A percentile compares a stretch with the other conserved stretches of the same genome.
Conservation (phyloP, 2,888 invertebrate species). For the Xestia ashworthii region DNA sequence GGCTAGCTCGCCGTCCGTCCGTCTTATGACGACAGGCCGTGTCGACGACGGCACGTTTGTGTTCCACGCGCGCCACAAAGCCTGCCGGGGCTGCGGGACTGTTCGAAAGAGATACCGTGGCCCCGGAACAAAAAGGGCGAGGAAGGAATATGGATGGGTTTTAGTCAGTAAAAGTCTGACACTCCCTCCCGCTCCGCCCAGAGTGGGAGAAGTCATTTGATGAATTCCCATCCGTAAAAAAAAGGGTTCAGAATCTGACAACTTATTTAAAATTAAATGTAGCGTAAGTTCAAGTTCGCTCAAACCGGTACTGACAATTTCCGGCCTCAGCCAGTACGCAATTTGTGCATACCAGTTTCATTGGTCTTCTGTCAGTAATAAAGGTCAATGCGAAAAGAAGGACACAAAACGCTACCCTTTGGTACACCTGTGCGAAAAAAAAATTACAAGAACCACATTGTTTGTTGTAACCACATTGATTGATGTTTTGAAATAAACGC, state of each 20-base stretch:
- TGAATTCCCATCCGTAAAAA: no score
- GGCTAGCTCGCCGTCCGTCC: no score
- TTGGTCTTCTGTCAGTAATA: neutral
- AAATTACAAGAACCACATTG: neutral
- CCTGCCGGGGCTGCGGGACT: no score
- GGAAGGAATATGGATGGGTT: no score
- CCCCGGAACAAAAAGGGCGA: no score
- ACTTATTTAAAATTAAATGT: neutral
- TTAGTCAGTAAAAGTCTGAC: no score
- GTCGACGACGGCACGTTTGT: no score
- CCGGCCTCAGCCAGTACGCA: neutral
- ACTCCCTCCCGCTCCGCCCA: no score
- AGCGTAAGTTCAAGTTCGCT: neutral
- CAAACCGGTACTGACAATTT: neutral
- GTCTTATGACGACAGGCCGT: no score
- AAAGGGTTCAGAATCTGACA: neutral
- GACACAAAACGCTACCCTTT: neutral
- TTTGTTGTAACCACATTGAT: neutral
- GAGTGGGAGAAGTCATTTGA: no score
- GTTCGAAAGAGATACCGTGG: no score
- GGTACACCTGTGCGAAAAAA: neutral
- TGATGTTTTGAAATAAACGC: neutral
- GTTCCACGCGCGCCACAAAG: no score
- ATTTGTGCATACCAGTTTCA: neutral
- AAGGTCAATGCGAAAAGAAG: neutral